These are phyloP conservation scores for Pachliopta kotzebuea DNA, from an alignment of 2,888 invertebrate species.

Conservation along the genomic window DNA sequence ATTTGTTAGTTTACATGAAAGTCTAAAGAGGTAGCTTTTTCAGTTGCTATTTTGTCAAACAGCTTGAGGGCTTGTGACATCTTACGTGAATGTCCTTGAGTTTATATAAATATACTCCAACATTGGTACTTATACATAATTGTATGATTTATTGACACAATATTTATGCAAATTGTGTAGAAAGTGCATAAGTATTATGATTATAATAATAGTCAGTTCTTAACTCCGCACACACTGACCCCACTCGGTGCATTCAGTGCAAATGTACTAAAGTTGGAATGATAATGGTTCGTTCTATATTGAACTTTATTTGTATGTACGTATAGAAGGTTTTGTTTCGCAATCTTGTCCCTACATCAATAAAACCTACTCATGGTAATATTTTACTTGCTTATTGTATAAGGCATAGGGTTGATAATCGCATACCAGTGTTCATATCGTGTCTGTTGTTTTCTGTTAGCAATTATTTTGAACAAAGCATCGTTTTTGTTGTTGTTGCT, in stretches of 20 bases:
- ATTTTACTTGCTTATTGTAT: conserved; percentile 1
- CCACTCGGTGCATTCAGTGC: conserved; percentile 32
- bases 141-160: background rate
- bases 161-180: background rate
- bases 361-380: background rate
- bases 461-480: conserved; percentile 18
- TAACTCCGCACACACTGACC: conserved; percentile 5
- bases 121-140: background rate
- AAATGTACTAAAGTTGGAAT: conserved; percentile 20
- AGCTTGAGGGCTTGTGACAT: too few relatives aligned
- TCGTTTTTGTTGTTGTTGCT: conserved; percentile 15
- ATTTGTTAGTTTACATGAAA: too few relatives aligned
- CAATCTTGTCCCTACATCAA: background rate
- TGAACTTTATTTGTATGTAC: background rate
- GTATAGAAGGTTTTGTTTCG: conserved; percentile 2
- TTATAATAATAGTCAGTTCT: background rate
- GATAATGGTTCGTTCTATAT: background rate
- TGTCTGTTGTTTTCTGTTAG: conserved; percentile 1
- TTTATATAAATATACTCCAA: too few relatives aligned
- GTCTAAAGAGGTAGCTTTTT: too few relatives aligned
- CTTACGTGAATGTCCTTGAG: too few relatives aligned
- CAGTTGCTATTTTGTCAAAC: too few relatives aligned
- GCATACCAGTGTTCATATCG: background rate
- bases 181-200: background rate
- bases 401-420: background rate